Evolutionary conservation across 2,113 vertebrate genomes (phyloP).

Genomic region (Brachyhypopomus gauderio): DNA sequence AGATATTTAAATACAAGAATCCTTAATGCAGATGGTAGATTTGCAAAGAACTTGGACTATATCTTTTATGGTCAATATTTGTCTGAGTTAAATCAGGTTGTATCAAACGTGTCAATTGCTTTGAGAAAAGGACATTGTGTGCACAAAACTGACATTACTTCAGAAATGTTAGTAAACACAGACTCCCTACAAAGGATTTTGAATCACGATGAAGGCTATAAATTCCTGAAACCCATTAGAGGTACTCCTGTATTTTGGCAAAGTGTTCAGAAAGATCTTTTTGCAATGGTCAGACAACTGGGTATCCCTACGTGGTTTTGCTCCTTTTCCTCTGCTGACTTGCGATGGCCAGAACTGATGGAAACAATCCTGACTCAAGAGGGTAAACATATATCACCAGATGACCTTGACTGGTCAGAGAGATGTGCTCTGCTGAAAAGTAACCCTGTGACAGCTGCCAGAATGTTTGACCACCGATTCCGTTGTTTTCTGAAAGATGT

Average conservation of each 20-base stretch:
- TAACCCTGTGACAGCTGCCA: slow-evolving; percentile 42
- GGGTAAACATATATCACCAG: not conserved
- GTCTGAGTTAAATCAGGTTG: too few species aligned
- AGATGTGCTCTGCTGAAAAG: slow-evolving; percentile 31
- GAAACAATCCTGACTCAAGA: slow-evolving; percentile 15
- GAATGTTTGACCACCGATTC: slow-evolving; percentile 34
- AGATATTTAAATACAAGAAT: too few species aligned
- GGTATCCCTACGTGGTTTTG: slow-evolving; percentile 32
- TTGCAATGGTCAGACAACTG: slow-evolving; percentile 38
- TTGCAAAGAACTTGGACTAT: too few species aligned
- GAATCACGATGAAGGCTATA: slow-evolving; percentile 33
- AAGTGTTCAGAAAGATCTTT: slow-evolving; percentile 37
- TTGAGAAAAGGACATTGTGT: too few species aligned
- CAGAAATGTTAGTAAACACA: not conserved
- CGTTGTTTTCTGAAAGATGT: slow-evolving; percentile 35
- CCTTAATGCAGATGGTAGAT: too few species aligned
- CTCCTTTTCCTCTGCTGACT: slow-evolving; percentile 7
- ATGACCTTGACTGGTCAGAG: slow-evolving; percentile 32
- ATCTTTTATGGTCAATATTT: not conserved
- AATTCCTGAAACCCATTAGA: slow-evolving; percentile 40
- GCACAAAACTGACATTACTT: not conserved
- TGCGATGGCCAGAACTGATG: too few species aligned
- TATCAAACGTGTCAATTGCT: too few species aligned
- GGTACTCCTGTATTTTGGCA: slow-evolving; percentile 25
- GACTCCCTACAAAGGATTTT: not conserved